phyloP scores from a whole-genome alignment of 2,113 vertebrate species.

The Mungos mungo region DNA sequence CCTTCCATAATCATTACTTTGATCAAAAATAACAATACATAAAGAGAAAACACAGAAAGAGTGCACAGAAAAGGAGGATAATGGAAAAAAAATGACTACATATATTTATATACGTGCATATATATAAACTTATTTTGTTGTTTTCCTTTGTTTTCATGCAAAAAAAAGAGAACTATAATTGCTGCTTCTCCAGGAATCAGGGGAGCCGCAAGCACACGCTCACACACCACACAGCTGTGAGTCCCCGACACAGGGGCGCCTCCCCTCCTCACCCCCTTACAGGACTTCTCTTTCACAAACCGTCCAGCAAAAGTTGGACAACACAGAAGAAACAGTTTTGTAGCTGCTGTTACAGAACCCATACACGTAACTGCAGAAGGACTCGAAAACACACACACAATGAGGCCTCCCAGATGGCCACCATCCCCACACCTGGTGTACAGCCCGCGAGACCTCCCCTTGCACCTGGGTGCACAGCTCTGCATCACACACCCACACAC shows the following conservation, averaged over 20 bases:
- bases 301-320: not conserved
- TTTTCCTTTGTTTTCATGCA: not conserved
- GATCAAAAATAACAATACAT: not conserved
- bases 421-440: rapidly evolving
- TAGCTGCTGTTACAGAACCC: not conserved
- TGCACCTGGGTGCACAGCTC: rapidly evolving
- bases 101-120: not conserved
- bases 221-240: not conserved
- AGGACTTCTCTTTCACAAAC: not conserved
- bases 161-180: not conserved
- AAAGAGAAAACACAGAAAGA: not conserved
- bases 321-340: not conserved
- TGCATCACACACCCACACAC: rapidly evolving
- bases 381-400: not conserved
- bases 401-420: not conserved
- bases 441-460: not conserved
- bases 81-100: not conserved
- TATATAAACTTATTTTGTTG: not conserved
- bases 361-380: not conserved
- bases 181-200: not conserved
- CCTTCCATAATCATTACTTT: not conserved
- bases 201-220: rapidly evolving
- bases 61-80: not conserved
- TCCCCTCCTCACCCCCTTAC: not conserved
- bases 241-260: not conserved